A percentile compares a stretch with the other conserved stretches of the same genome.
These are phyloP conservation scores for Cheumatopsyche charites DNA, from an alignment of 1,140 invertebrate genomes.

Conservation along the genomic window DNA sequence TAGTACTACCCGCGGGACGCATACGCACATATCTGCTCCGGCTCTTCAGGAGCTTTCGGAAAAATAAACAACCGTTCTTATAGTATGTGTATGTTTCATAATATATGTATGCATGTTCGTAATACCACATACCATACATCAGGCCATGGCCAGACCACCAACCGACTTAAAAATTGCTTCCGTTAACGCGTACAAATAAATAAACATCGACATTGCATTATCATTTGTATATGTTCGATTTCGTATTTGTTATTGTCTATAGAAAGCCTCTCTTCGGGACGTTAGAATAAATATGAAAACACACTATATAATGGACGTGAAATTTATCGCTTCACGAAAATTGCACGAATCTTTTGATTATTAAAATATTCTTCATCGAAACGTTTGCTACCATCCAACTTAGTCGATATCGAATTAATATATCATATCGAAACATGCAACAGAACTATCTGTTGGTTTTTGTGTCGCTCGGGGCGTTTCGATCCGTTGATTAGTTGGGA, in stretches of 20 bases:
- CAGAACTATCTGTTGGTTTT: slow-evolving; percentile 7
- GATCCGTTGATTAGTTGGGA: slow-evolving; percentile 10
- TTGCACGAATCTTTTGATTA: too few species aligned
- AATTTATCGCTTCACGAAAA: too few species aligned
- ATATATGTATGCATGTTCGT: background rate
- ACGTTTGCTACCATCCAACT: too few species aligned
- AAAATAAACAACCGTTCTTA: slow-evolving; percentile 31
- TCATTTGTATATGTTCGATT: slow-evolving; percentile 10
- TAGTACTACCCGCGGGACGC: background rate
- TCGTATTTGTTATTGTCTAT: too few species aligned
- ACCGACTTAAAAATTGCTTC: slow-evolving; percentile 34
- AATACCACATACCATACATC: slow-evolving; percentile 6
- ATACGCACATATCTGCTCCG: background rate
- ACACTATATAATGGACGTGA: too few species aligned
- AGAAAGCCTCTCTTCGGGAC: too few species aligned
- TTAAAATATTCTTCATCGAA: too few species aligned
- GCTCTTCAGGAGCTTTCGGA: slow-evolving; percentile 29
- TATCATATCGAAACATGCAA: slow-evolving; percentile 12
- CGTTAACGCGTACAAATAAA: slow-evolving; percentile 41
- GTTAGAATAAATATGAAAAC: too few species aligned
- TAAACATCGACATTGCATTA: slow-evolving; percentile 35
- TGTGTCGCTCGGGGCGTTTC: slow-evolving; percentile 9
- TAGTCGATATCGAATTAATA: slow-evolving; percentile 7
- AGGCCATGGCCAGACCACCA: slow-evolving; percentile 21
- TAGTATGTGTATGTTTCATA: background rate